Conservation (phyloP, 1,140 invertebrate genomes). For the Grapholita molesta region DNA sequence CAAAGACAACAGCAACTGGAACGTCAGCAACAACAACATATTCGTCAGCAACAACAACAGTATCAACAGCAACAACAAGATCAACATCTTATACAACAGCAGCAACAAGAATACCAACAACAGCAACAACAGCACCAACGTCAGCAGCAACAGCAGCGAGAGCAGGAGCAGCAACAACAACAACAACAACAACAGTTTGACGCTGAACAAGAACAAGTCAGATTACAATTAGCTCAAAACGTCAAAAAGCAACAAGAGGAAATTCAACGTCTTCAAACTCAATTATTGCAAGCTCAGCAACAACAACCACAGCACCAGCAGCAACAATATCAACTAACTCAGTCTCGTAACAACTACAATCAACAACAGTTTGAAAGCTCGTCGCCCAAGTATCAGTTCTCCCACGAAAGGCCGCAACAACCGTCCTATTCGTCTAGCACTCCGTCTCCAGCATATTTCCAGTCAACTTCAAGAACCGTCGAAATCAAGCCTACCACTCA, state of each 20-base stretch:
- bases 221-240: slow-evolving; percentile 67
- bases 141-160: slow-evolving; percentile 51
- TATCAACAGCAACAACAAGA: slow-evolving; percentile 40
- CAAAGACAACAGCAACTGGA: slow-evolving; percentile 31
- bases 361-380: slow-evolving; percentile 50
- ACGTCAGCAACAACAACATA: slow-evolving; percentile 44
- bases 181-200: slow-evolving; percentile 59
- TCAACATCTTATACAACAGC: slow-evolving; percentile 19
- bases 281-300: slow-evolving; percentile 57
- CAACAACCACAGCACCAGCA: slow-evolving; percentile 40
- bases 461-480: slow-evolving; percentile 61
- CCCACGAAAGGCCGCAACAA: slow-evolving; percentile 61
- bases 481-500: slow-evolving; percentile 66
- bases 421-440: slow-evolving; percentile 53
- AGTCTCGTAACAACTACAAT: slow-evolving; percentile 40
- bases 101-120: slow-evolving; percentile 40
- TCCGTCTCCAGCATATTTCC: slow-evolving; percentile 53
- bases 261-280: slow-evolving; percentile 65
- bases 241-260: slow-evolving; percentile 71
- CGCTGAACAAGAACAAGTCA: slow-evolving; percentile 74
- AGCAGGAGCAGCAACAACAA: slow-evolving; percentile 48
- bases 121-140: slow-evolving; percentile 46
- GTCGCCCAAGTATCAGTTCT: slow-evolving; percentile 51
- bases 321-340: slow-evolving; percentile 50
- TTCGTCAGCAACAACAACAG: slow-evolving; percentile 42